Percentiles rank a stretch among this genome's conserved stretches.
These are phyloP conservation scores for Mythimna ferrago DNA, from an alignment of 2,888 invertebrate species.

Conservation along the genomic window DNA sequence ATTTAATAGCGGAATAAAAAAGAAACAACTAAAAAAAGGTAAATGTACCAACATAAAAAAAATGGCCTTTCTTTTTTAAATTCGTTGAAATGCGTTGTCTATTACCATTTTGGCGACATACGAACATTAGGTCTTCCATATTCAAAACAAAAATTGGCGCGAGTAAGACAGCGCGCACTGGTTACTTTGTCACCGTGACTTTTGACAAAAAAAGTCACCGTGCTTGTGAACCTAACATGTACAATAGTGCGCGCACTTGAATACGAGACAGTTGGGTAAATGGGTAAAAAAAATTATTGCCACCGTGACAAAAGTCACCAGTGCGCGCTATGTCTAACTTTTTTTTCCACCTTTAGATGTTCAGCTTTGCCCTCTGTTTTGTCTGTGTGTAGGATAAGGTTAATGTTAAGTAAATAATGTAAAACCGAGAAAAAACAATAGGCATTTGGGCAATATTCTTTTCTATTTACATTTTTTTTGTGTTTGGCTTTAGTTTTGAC, in stretches of 20 bases:
- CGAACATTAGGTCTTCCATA: constrained; percentile 24
- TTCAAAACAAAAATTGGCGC: constrained; percentile 10
- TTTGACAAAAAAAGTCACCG: too few species aligned
- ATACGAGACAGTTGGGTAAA: too few species aligned
- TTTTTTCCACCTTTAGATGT: constrained; percentile 38
- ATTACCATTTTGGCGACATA: background rate
- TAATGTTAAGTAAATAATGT: constrained; percentile 55
- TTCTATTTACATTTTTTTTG: constrained; percentile 7
- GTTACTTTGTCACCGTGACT: too few species aligned
- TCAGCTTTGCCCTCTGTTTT: constrained; percentile 61
- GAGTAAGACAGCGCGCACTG: background rate
- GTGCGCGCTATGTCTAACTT: too few species aligned
- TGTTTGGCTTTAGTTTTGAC: background rate
- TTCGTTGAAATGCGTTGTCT: background rate
- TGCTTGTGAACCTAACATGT: too few species aligned
- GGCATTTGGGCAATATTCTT: constrained; percentile 14
- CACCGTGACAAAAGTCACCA: too few species aligned
- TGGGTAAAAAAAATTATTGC: too few species aligned
- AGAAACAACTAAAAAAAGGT: background rate
- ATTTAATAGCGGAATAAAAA: background rate
- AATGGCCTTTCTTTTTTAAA: background rate
- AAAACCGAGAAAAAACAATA: constrained; percentile 28
- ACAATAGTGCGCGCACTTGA: too few species aligned
- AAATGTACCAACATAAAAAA: background rate
- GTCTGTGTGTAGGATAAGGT: constrained; percentile 60